Evolutionary conservation across 2,113 vertebrate species (phyloP).

Genomic region (Tachycineta bicolor): DNA sequence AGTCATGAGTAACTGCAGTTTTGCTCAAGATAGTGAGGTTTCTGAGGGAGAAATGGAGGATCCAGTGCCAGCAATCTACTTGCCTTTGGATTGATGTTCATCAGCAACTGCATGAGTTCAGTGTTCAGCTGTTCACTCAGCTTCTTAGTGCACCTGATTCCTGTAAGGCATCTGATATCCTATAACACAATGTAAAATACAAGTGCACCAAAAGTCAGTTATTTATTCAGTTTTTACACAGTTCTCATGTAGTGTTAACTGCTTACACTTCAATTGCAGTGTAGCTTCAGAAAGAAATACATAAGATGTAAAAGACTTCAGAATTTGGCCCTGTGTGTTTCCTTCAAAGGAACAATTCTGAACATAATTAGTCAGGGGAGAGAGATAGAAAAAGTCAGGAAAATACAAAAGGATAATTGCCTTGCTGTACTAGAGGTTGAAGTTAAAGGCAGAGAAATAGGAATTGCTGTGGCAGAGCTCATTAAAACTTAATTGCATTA

Average conservation of each 20-base stretch:
- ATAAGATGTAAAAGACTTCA: background rate
- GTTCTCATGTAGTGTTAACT: background rate
- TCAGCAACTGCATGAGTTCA: background rate
- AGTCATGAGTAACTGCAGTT: background rate
- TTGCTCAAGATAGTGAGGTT: background rate
- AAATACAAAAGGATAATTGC: background rate
- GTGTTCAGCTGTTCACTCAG: background rate
- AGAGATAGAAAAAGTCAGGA: background rate
- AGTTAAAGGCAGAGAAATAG: background rate
- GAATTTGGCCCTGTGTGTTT: background rate
- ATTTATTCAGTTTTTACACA: background rate
- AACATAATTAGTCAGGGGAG: background rate
- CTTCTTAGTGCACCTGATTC: background rate
- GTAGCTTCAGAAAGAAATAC: background rate
- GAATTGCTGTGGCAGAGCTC: background rate
- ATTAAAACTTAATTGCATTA: slow-evolving; percentile 8
- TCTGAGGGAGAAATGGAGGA: background rate
- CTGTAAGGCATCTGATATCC: background rate
- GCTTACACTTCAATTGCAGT: background rate
- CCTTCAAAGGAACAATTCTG: background rate
- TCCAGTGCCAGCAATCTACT: background rate
- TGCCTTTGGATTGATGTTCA: background rate
- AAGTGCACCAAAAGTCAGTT: background rate
- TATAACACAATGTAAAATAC: background rate
- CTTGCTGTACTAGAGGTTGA: background rate